phyloP scores from a whole-genome alignment of 2,113 vertebrate species.

The Orthonyx spaldingii region DNA sequence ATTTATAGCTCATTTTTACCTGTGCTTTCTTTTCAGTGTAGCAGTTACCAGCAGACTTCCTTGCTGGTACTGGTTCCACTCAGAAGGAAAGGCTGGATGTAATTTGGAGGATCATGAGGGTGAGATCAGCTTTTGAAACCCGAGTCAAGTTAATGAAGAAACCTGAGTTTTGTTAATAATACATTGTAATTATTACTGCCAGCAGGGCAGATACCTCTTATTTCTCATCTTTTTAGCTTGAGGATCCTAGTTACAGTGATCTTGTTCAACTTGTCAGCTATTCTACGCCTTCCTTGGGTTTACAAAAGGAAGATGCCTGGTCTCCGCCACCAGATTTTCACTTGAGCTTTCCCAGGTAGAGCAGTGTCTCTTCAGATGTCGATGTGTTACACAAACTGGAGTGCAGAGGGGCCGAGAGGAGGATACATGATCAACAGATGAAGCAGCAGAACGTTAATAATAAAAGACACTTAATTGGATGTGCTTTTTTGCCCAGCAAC shows the following conservation, averaged over 20 bases:
- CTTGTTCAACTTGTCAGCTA: not conserved
- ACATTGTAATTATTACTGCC: conserved; percentile 13
- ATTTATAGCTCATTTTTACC: not conserved
- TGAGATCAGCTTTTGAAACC: conserved; percentile 40
- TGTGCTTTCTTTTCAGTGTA: not conserved
- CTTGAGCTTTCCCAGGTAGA: not conserved
- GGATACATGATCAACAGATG: conserved; percentile 3
- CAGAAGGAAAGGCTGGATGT: not conserved
- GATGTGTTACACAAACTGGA: not conserved
- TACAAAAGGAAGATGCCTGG: not conserved
- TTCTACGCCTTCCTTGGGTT: not conserved
- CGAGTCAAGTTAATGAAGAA: conserved; percentile 19
- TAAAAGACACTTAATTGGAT: conserved; percentile 17
- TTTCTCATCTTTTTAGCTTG: conserved; percentile 40
- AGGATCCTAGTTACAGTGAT: not conserved
- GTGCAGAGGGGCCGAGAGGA: not conserved
- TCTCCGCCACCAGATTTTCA: not conserved
- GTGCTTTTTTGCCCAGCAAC: conserved; percentile 35
- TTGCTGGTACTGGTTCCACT: not conserved
- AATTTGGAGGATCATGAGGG: not conserved
- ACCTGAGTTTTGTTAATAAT: conserved; percentile 60
- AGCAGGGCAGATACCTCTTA: not conserved
- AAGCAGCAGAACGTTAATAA: conserved; percentile 33
- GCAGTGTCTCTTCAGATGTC: not conserved
- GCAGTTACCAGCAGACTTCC: not conserved